Percentiles rank a stretch among this genome's conserved stretches.
Conservation (phyloP, 1,140 invertebrate genomes). For the Panulirus ornatus region DNA sequence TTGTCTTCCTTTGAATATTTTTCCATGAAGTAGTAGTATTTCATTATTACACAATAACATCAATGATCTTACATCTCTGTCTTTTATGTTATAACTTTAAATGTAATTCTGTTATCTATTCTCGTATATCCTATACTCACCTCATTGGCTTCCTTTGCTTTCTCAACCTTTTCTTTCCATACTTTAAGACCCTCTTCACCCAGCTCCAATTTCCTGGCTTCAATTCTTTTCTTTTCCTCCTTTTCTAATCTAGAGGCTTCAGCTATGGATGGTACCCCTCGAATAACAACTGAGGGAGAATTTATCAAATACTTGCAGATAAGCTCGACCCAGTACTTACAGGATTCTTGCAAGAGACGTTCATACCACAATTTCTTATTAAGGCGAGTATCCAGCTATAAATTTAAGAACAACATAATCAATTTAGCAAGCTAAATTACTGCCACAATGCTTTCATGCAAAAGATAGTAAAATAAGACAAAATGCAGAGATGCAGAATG, state of each 20-base stretch:
- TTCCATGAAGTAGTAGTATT: no score
- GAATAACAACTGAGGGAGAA: conserved; percentile 77
- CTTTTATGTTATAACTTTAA: no score
- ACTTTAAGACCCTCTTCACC: conserved; percentile 79
- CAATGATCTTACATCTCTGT: no score
- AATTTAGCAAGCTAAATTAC: no score
- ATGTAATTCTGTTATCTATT: not conserved
- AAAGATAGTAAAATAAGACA: conserved; percentile 8
- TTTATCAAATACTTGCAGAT: conserved; percentile 86
- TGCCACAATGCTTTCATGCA: no score
- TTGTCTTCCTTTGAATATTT: no score
- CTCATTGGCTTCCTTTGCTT: conserved; percentile 88
- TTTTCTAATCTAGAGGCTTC: conserved; percentile 68
- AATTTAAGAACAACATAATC: not conserved
- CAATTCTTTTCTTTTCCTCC: conserved; percentile 66
- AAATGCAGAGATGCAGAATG: conserved; percentile 63
- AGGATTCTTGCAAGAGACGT: conserved; percentile 82
- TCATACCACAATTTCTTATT: conserved; percentile 85
- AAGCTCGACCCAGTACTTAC: conserved; percentile 86
- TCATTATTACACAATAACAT: no score
- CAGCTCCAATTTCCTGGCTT: conserved; percentile 72
- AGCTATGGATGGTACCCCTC: conserved; percentile 75
- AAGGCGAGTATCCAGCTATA: conserved; percentile 84
- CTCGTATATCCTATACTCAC: conserved; percentile 78
- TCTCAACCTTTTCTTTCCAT: conserved; percentile 81